These are phyloP conservation scores for Patella depressa DNA, from an alignment of 2,888 invertebrate genomes.

Conservation along the genomic window DNA sequence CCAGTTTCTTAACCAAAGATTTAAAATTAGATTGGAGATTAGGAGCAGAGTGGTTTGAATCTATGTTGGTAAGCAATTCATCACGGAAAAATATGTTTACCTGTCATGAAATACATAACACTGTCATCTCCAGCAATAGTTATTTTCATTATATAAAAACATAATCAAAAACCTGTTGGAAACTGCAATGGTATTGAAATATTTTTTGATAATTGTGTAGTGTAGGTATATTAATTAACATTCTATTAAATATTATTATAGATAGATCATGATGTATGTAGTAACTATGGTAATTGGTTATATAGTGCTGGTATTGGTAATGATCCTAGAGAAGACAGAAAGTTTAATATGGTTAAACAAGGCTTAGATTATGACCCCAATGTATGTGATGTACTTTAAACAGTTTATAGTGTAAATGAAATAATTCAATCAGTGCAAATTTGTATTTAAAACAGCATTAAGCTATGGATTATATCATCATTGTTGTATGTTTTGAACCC, in stretches of 20 bases:
- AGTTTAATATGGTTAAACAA: slow-evolving; percentile 66
- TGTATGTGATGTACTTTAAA: slow-evolving; percentile 35
- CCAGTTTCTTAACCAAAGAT: slow-evolving; percentile 70
- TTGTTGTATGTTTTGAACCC: no score
- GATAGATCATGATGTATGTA: slow-evolving; percentile 70
- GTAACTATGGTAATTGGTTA: slow-evolving; percentile 72
- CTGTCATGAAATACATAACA: no score
- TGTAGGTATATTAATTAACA: no score
- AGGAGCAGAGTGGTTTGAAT: slow-evolving; percentile 71
- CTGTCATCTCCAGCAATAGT: no score
- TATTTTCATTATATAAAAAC: no score
- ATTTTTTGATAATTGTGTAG: background rate
- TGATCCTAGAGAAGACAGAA: slow-evolving; percentile 68
- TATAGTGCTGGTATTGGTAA: slow-evolving; percentile 71
- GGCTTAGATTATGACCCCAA: slow-evolving; percentile 63
- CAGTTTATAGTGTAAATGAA: no score
- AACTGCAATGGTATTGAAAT: background rate
- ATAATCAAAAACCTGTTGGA: background rate
- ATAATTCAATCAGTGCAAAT: no score
- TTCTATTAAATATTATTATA: slow-evolving; percentile 25
- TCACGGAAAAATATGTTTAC: background rate
- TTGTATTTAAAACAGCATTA: no score
- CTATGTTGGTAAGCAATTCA: slow-evolving; percentile 56
- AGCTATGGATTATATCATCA: no score
- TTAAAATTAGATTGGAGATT: slow-evolving; percentile 69